Evolutionary conservation across 2,888 invertebrate genomes (phyloP).

Genomic region (Drosophila nigritarsus): DNA sequence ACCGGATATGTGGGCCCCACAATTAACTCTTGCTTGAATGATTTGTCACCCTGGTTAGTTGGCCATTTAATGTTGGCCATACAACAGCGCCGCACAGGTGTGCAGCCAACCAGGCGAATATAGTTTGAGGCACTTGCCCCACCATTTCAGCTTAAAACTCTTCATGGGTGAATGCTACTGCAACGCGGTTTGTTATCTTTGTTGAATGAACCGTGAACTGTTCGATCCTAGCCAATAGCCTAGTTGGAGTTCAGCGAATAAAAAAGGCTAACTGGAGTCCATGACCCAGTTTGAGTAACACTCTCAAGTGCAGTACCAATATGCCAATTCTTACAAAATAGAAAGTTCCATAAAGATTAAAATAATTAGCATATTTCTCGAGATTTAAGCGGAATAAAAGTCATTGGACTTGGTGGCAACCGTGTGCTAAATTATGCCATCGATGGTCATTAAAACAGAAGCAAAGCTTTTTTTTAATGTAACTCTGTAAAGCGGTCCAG

Average conservation of each 20-base stretch:
- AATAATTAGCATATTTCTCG: background rate
- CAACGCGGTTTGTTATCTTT: slow-evolving; percentile 18
- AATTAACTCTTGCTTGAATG: slow-evolving; percentile 51
- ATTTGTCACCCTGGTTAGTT: slow-evolving; percentile 37
- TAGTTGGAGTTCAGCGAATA: background rate
- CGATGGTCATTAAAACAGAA: slow-evolving; percentile 36
- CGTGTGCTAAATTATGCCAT: slow-evolving; percentile 37
- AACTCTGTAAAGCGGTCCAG: slow-evolving; percentile 35
- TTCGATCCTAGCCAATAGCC: slow-evolving; percentile 37
- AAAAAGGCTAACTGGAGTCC: slow-evolving; percentile 27
- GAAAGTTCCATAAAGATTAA: background rate
- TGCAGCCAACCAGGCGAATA: slow-evolving; percentile 69
- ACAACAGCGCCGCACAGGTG: slow-evolving; percentile 38
- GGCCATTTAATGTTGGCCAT: slow-evolving; percentile 13
- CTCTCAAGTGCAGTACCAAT: background rate
- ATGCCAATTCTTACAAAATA: background rate
- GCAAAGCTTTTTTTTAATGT: background rate
- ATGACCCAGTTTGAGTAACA: slow-evolving; percentile 63
- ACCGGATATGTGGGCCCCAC: slow-evolving; percentile 44
- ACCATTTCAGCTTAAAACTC: slow-evolving; percentile 2
- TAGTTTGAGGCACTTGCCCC: slow-evolving; percentile 39
- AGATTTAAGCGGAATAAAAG: slow-evolving; percentile 1
- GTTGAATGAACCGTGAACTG: slow-evolving; percentile 71
- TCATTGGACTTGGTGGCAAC: slow-evolving; percentile 13
- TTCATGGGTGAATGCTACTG: slow-evolving; percentile 16